Conservation (phyloP, 2,113 vertebrate species). For the Astur gentilis region DNA sequence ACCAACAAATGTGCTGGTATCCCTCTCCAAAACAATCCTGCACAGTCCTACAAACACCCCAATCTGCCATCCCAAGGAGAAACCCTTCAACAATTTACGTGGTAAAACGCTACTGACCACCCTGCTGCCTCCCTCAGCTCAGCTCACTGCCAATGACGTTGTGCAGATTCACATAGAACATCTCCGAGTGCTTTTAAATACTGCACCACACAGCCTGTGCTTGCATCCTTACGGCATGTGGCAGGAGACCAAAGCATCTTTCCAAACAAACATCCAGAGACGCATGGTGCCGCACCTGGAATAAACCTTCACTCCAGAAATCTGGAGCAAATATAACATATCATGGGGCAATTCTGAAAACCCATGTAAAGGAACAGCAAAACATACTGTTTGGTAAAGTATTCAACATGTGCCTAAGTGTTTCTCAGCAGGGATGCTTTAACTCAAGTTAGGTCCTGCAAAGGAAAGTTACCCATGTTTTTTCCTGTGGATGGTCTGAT, state of each 20-base stretch:
- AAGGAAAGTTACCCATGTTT: neutral
- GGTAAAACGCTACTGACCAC: fast-evolving
- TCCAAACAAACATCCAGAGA: neutral
- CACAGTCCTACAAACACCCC: neutral
- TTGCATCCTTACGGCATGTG: fast-evolving
- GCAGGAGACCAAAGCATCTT: neutral
- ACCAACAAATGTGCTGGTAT: neutral
- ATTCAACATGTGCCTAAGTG: neutral
- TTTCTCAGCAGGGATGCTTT: neutral
- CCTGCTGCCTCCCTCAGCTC: neutral
- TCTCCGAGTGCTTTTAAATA: fast-evolving
- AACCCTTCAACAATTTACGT: fast-evolving
- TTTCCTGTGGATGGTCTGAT: neutral
- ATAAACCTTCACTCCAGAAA: neutral
- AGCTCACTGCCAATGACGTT: fast-evolving
- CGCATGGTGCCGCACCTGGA: fast-evolving
- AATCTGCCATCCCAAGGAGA: neutral
- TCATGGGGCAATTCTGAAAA: neutral
- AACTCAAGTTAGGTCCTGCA: neutral
- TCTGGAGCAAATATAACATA: fast-evolving
- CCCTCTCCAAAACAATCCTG: neutral
- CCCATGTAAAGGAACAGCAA: neutral
- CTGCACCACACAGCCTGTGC: neutral
- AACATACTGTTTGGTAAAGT: neutral
- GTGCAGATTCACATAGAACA: neutral